Evolutionary conservation across 2,888 invertebrate species (phyloP).

Genomic region (Hydriomena furcata): DNA sequence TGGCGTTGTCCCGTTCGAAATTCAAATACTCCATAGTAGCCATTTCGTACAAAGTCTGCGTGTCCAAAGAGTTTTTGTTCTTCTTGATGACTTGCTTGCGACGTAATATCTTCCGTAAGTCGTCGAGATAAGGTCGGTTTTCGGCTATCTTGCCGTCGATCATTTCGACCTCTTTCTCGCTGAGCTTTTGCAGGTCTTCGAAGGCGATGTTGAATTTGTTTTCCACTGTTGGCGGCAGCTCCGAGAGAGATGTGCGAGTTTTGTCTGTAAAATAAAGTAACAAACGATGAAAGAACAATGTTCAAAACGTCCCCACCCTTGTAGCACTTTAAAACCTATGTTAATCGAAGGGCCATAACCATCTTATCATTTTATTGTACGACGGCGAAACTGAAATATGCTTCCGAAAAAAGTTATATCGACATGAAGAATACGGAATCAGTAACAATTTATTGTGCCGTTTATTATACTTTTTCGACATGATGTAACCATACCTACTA

Average conservation of each 20-base stretch:
- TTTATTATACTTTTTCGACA: no score
- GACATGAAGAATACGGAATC: no score
- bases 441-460: no score
- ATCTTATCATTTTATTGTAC: no score
- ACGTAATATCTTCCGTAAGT: constrained; percentile 58
- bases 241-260: constrained; percentile 2
- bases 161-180: constrained; percentile 68
- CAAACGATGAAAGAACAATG: no score
- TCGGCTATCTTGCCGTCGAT: constrained; percentile 63
- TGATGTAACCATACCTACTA: no score
- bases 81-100: constrained; percentile 50
- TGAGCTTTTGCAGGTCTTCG: constrained; percentile 53
- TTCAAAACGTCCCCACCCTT: no score
- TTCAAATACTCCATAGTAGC: constrained; percentile 53
- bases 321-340: no score
- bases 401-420: no score
- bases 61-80: constrained; percentile 51
- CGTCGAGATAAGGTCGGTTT: constrained; percentile 66
- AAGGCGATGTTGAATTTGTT: constrained; percentile 52
- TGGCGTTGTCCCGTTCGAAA: constrained; percentile 46
- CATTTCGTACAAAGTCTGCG: constrained; percentile 63
- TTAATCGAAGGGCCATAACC: no score
- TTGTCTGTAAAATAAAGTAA: constrained; percentile 38
- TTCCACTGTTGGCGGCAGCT: constrained; percentile 51
- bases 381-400: no score